Conservation (phyloP, 2,888 invertebrate species). For the Coenonympha arcania region DNA sequence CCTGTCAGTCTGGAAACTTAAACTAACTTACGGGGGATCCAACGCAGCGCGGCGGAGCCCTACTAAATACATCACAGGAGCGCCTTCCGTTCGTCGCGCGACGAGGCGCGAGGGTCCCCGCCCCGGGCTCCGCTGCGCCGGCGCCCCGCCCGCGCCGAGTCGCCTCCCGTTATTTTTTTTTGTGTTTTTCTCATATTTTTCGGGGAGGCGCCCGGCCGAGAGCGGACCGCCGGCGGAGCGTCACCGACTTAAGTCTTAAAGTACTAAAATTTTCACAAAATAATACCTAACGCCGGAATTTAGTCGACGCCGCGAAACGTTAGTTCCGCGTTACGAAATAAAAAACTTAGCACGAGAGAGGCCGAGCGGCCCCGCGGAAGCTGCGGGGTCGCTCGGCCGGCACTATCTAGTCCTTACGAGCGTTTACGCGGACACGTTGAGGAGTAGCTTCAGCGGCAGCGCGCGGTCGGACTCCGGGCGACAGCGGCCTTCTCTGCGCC, state of each 20-base stretch:
- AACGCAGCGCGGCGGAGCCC: conserved; percentile 29
- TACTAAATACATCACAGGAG: conserved; percentile 32
- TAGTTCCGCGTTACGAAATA: conserved; percentile 61
- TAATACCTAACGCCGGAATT: conserved; percentile 74
- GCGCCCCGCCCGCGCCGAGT: conserved; percentile 29
- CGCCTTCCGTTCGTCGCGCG: conserved; percentile 30
- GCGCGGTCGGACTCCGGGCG: conserved; percentile 71
- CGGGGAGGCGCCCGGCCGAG: conserved; percentile 32
- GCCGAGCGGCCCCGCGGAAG: conserved; percentile 40
- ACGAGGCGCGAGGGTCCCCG: conserved; percentile 35
- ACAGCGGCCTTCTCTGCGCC: conserved; percentile 75
- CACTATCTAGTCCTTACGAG: conserved; percentile 51
- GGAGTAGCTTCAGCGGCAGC: conserved; percentile 76
- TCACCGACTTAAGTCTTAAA: conserved; percentile 66
- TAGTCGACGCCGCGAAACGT: conserved; percentile 51
- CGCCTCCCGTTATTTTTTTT: conserved; percentile 50
- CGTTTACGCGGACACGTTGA: conserved; percentile 72
- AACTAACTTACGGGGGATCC: conserved; percentile 27
- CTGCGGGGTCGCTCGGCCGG: conserved; percentile 41
- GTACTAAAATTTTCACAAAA: conserved; percentile 74
- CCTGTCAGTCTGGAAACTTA: conserved; percentile 26
- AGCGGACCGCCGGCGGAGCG: conserved; percentile 36
- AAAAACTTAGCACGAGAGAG: conserved; percentile 65
- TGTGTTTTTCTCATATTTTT: conserved; percentile 61
- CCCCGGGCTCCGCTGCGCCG: conserved; percentile 36